Evolutionary conservation across 2,113 vertebrate species (phyloP).

Genomic region (Archilochus colubris): DNA sequence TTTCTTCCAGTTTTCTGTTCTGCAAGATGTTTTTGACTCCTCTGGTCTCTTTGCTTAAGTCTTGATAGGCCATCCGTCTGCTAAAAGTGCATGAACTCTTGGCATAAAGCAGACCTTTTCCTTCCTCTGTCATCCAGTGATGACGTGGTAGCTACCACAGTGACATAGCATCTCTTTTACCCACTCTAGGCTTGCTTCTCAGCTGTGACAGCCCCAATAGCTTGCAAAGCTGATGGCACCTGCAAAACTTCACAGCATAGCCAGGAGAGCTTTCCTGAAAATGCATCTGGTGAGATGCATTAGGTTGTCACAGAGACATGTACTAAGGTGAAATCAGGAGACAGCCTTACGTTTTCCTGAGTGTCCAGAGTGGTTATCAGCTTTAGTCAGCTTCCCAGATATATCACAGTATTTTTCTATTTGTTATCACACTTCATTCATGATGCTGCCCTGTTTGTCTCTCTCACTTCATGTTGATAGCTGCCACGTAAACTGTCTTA

Average conservation of each 20-base stretch:
- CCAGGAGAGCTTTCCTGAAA: neutral
- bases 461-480: neutral
- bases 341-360: neutral
- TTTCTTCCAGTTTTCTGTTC: neutral
- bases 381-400: neutral
- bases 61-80: fast-evolving
- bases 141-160: neutral
- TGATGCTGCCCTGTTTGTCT: neutral
- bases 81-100: neutral
- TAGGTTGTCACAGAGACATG: fast-evolving
- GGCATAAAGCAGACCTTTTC: neutral
- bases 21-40: neutral
- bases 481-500: neutral
- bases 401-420: neutral
- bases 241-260: neutral
- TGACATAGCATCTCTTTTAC: neutral
- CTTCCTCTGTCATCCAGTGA: neutral
- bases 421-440: neutral
- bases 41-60: neutral
- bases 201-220: fast-evolving
- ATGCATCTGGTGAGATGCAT: no score
- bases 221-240: fast-evolving
- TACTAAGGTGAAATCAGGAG: fast-evolving
- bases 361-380: neutral
- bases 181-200: neutral